Evolutionary conservation across 2,113 vertebrate species (phyloP).

Genomic region (Asarcornis scutulata): DNA sequence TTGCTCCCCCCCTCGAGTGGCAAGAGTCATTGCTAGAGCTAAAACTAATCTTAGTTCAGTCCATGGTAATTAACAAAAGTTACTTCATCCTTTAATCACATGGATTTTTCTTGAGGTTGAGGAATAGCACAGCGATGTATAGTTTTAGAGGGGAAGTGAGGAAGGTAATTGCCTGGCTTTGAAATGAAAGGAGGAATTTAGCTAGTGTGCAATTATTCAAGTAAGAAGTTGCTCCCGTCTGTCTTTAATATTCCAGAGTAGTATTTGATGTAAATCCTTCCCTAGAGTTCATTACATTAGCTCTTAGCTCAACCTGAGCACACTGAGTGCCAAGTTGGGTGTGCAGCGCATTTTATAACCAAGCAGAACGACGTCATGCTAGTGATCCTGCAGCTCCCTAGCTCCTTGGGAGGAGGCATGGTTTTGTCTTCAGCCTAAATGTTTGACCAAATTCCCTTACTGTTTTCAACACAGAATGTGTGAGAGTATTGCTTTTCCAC

Average conservation of each 20-base stretch:
- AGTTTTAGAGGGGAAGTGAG: background rate
- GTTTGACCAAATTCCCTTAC: background rate
- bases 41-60: background rate
- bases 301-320: conserved; percentile 15
- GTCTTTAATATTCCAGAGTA: conserved; percentile 44
- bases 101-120: background rate
- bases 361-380: background rate
- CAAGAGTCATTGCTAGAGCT: conserved; percentile 41
- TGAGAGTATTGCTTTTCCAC: background rate
- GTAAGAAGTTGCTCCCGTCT: conserved; percentile 7
- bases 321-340: background rate
- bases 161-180: background rate
- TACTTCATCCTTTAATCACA: background rate
- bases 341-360: background rate
- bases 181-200: background rate
- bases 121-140: background rate
- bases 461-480: background rate
- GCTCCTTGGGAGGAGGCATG: background rate
- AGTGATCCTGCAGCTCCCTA: background rate
- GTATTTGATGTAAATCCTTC: conserved; percentile 31
- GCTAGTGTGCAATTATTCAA: conserved; percentile 16
- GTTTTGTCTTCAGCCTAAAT: background rate
- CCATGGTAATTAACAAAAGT: background rate
- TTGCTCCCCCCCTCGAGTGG: conserved; percentile 57
- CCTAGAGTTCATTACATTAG: conserved; percentile 27